Conservation (phyloP, 2,113 vertebrate genomes). For the Scopus umbretta region DNA sequence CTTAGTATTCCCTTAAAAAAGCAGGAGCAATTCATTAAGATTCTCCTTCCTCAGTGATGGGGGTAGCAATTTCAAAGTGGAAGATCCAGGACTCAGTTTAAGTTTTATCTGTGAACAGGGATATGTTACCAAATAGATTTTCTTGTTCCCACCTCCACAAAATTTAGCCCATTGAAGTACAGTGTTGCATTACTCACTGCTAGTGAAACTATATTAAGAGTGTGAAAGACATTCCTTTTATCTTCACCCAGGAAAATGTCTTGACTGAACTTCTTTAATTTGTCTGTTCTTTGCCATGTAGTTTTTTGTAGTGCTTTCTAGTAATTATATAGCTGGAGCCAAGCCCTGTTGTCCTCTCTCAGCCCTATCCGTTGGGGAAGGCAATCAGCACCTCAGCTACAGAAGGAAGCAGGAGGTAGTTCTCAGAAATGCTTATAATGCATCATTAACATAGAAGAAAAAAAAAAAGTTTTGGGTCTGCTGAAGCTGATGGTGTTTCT, state of each 20-base stretch:
- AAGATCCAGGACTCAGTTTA: neutral
- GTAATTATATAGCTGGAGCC: neutral
- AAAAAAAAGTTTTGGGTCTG: neutral
- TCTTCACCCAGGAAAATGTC: neutral
- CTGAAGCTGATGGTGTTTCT: neutral
- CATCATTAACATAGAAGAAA: neutral
- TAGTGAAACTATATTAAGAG: constrained; percentile 35
- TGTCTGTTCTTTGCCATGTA: neutral
- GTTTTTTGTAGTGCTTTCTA: neutral
- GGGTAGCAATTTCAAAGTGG: neutral
- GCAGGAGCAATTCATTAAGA: constrained; percentile 7
- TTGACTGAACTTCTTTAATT: neutral
- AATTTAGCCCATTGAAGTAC: neutral
- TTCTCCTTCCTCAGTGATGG: neutral
- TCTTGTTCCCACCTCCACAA: neutral
- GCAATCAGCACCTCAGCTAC: neutral
- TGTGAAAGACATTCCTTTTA: constrained; percentile 14
- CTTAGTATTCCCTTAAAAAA: neutral
- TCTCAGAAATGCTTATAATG: neutral
- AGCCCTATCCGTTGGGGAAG: neutral
- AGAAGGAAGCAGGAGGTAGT: neutral
- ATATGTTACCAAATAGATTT: constrained; percentile 10
- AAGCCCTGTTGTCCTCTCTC: neutral
- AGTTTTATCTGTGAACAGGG: constrained; percentile 2
- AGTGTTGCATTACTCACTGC: constrained; percentile 1